phyloP scores from a whole-genome alignment of 1,140 invertebrate genomes.

The Cyphomyrmex costatus region DNA sequence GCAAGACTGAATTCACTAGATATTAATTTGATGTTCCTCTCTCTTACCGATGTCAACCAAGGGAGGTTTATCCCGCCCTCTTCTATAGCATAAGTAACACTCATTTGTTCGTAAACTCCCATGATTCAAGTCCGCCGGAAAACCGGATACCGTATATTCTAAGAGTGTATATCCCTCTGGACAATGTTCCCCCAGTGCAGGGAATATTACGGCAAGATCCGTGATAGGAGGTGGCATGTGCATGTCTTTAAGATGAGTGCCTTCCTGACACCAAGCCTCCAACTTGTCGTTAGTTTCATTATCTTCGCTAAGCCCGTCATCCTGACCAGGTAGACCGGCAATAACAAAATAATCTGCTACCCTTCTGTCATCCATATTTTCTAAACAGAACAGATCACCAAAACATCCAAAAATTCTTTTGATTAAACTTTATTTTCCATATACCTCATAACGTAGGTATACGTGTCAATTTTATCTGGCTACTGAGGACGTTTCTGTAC shows the following conservation, averaged over 20 bases:
- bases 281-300: constrained; percentile 88
- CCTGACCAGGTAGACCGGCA: constrained; percentile 95
- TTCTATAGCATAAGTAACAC: constrained; percentile 96
- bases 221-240: constrained; percentile 96
- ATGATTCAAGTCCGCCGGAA: constrained; percentile 98
- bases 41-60: constrained; percentile 97
- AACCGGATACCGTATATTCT: constrained; percentile 94
- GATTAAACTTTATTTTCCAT: neutral
- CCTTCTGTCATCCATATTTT: constrained; percentile 92
- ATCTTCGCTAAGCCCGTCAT: constrained; percentile 79
- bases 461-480: neutral
- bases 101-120: constrained; percentile 97
- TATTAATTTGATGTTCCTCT: neutral
- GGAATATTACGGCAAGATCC: constrained; percentile 97
- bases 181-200: constrained; percentile 93
- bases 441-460: neutral
- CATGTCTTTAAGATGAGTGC: constrained; percentile 92
- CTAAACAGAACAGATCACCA: neutral
- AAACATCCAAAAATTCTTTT: neutral
- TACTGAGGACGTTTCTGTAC: neutral
- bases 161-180: constrained; percentile 94
- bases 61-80: constrained; percentile 97
- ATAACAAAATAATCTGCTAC: constrained; percentile 99
- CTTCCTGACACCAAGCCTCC: constrained; percentile 93
- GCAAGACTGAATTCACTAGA: too few species aligned